These are phyloP conservation scores for Diachrysia chrysitis DNA, from an alignment of 2,888 invertebrate species.

Conservation along the genomic window DNA sequence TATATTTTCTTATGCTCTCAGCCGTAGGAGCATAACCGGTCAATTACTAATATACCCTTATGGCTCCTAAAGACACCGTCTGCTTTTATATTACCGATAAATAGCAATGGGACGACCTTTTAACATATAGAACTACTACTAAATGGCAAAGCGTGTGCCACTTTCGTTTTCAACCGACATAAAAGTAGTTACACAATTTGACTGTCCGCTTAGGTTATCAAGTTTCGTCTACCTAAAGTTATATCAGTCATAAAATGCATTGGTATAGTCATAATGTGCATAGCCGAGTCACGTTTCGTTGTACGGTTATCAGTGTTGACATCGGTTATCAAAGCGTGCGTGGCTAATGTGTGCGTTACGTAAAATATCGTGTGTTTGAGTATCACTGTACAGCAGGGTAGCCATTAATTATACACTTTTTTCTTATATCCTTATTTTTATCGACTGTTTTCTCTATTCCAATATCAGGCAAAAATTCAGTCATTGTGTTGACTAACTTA, in stretches of 20 bases:
- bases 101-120: not conserved
- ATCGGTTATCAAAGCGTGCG: slow-evolving; percentile 45
- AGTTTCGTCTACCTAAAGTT: not conserved
- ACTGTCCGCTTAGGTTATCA: not conserved
- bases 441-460: too few relatives aligned
- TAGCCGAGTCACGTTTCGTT: slow-evolving; percentile 32
- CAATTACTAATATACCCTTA: not conserved
- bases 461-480: too few relatives aligned
- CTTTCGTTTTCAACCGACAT: not conserved
- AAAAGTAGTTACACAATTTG: not conserved
- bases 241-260: not conserved
- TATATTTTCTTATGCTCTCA: too few relatives aligned
- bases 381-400: not conserved
- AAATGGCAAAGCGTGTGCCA: not conserved
- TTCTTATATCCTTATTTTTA: too few relatives aligned
- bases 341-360: slow-evolving; percentile 21
- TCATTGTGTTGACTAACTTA: too few relatives aligned
- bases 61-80: not conserved
- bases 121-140: not conserved
- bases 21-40: too few relatives aligned
- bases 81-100: not conserved
- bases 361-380: slow-evolving; percentile 17
- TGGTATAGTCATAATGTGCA: not conserved
- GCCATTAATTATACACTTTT: not conserved
- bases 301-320: slow-evolving; percentile 26